Percentiles rank a stretch among this genome's conserved stretches.
phyloP scores from a whole-genome alignment of 2,888 invertebrate species.

The Cryptus viduatorius region DNA sequence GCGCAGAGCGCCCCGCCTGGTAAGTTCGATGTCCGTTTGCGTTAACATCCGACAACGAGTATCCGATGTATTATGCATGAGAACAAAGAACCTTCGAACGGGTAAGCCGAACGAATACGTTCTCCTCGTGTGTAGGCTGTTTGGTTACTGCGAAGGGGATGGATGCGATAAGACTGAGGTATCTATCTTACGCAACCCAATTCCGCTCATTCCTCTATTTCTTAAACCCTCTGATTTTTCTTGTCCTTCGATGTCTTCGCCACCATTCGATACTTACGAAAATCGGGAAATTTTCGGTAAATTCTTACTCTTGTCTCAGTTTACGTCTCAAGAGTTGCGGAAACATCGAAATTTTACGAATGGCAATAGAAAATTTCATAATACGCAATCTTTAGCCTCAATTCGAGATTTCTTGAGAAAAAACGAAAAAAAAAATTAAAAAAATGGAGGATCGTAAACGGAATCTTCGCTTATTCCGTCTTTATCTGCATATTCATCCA shows the following conservation, averaged over 20 bases:
- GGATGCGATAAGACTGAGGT: not conserved
- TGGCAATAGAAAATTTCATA: too few species aligned
- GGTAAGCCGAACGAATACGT: conserved; percentile 35
- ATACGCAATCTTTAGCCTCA: too few species aligned
- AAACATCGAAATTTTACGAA: too few species aligned
- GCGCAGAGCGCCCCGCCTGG: conserved; percentile 52
- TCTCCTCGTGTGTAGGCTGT: not conserved
- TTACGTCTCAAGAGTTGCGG: too few species aligned
- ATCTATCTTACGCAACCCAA: not conserved
- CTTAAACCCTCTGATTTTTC: not conserved
- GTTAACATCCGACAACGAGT: conserved; percentile 76
- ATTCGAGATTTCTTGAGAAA: too few species aligned
- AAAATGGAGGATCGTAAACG: too few species aligned
- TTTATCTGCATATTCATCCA: not conserved
- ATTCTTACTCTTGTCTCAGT: too few species aligned
- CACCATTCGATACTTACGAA: not conserved
- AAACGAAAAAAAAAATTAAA: too few species aligned
- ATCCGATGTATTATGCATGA: conserved; percentile 80
- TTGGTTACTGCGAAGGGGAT: conserved; percentile 25
- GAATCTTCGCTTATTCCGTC: not conserved
- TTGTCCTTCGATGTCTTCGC: not conserved
- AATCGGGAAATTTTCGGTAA: too few species aligned
- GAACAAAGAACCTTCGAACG: conserved; percentile 74
- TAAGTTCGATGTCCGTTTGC: conserved; percentile 77
- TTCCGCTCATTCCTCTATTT: not conserved